phyloP scores from a whole-genome alignment of 2,797 vertebrate genomes.

The Sparus aurata region DNA sequence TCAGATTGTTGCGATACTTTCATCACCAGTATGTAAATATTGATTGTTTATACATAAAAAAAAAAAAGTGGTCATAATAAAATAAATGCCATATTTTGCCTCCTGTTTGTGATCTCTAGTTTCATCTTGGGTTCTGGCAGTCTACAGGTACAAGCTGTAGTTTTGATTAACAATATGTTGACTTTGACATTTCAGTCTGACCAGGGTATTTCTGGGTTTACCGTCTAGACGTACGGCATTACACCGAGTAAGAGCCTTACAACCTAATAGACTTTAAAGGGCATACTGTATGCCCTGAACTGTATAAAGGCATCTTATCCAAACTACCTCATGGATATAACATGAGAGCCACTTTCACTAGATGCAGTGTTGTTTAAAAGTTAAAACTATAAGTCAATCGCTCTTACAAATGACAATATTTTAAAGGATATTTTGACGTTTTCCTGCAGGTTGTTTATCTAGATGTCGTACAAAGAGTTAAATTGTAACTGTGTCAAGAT shows the following conservation, averaged over 20 bases:
- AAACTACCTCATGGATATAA: not conserved
- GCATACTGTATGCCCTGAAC: slow-evolving; percentile 29
- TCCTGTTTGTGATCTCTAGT: slow-evolving; percentile 40
- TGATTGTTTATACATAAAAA: slow-evolving; percentile 79
- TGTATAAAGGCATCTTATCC: not conserved
- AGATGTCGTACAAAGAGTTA: not conserved
- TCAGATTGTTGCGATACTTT: slow-evolving; percentile 59
- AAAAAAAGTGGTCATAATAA: slow-evolving; percentile 76
- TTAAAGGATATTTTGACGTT: not conserved
- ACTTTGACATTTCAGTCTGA: slow-evolving; percentile 59
- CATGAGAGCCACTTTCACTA: not conserved
- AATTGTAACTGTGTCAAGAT: slow-evolving; percentile 53
- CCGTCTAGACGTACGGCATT: slow-evolving; percentile 73
- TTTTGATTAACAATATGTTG: slow-evolving; percentile 29
- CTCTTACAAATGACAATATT: not conserved
- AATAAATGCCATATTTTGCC: slow-evolving; percentile 66
- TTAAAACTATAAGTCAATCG: not conserved
- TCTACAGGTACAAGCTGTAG: not conserved
- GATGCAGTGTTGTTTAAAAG: not conserved
- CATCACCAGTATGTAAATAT: slow-evolving; percentile 77
- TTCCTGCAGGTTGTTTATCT: slow-evolving; percentile 1
- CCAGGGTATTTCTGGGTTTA: slow-evolving; percentile 68
- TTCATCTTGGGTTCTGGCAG: not conserved
- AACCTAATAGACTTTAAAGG: slow-evolving; percentile 79
- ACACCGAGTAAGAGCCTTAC: slow-evolving; percentile 81